These are phyloP conservation scores for Amphiprion ocellaris DNA, from an alignment of 2,113 vertebrate genomes.

Conservation along the genomic window DNA sequence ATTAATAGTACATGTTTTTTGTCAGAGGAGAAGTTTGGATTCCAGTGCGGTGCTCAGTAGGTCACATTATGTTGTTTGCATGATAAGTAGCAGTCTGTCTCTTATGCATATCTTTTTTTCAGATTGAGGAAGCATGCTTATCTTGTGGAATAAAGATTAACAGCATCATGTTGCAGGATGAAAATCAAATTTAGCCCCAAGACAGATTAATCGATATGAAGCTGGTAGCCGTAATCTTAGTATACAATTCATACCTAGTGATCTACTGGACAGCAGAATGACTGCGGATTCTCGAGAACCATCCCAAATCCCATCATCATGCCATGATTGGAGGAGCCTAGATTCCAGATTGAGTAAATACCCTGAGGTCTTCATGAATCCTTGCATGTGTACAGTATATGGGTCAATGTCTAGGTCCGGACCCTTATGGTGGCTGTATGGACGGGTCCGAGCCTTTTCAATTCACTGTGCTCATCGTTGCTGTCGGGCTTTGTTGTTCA, in stretches of 20 bases:
- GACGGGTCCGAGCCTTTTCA: conserved; percentile 27
- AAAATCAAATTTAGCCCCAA: conserved; percentile 52
- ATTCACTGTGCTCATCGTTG: conserved; percentile 20
- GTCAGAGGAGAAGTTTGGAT: neutral
- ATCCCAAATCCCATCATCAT: conserved; percentile 35
- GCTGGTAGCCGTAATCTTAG: conserved; percentile 46
- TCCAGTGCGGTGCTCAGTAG: neutral
- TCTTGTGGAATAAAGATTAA: conserved; percentile 47
- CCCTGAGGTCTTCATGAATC: conserved; percentile 29
- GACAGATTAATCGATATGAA: conserved; percentile 55
- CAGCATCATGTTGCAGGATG: conserved; percentile 32
- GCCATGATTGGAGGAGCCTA: neutral
- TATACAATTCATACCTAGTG: conserved; percentile 22
- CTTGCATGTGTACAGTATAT: conserved; percentile 4
- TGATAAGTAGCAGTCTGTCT: conserved; percentile 6
- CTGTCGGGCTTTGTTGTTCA: conserved; percentile 56
- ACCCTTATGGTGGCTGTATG: conserved; percentile 41
- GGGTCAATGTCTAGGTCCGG: conserved; percentile 61
- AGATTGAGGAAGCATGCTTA: conserved; percentile 20
- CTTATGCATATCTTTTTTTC: conserved; percentile 20
- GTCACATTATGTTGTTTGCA: conserved; percentile 24
- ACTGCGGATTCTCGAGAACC: conserved; percentile 47
- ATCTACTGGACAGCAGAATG: conserved; percentile 23
- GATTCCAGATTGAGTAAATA: conserved; percentile 20
- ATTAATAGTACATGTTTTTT: neutral